Conservation (phyloP, 2,888 invertebrate species). For the Drosophila phalerata region DNA sequence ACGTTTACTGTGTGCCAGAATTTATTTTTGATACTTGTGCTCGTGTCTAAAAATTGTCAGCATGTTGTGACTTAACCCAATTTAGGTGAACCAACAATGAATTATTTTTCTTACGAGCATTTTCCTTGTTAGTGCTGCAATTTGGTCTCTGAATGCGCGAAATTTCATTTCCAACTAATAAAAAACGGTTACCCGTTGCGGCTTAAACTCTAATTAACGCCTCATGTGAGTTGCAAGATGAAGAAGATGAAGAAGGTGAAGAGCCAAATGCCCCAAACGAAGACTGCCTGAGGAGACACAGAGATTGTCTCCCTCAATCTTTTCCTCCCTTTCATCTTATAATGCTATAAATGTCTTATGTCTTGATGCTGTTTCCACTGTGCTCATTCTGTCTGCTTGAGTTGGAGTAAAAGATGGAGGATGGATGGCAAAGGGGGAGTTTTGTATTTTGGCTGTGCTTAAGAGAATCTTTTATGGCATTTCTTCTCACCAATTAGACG, state of each 20-base stretch:
- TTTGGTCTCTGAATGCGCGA: slow-evolving; percentile 53
- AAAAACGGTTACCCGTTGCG: slow-evolving; percentile 58
- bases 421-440: slow-evolving; percentile 1
- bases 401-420: slow-evolving; percentile 5
- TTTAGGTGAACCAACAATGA: slow-evolving; percentile 41
- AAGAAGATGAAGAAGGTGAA: slow-evolving; percentile 32
- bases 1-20: background rate
- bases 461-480: slow-evolving; percentile 52
- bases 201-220: slow-evolving; percentile 82
- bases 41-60: slow-evolving; percentile 35
- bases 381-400: slow-evolving; percentile 75
- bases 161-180: slow-evolving; percentile 69
- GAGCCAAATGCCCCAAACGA: slow-evolving; percentile 6
- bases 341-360: slow-evolving; percentile 73
- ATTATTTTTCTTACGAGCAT: slow-evolving; percentile 21
- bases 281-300: background rate
- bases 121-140: slow-evolving; percentile 56
- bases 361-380: slow-evolving; percentile 33
- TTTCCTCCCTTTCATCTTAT: slow-evolving; percentile 10
- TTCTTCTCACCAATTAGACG: slow-evolving; percentile 59
- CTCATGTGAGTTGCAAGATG: slow-evolving; percentile 54
- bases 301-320: slow-evolving; percentile 4
- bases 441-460: slow-evolving; percentile 22
- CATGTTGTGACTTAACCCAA: slow-evolving; percentile 48
- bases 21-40: slow-evolving; percentile 1